phyloP scores from a whole-genome alignment of 2,888 invertebrate genomes.

The Yponomeuta sedellus region DNA sequence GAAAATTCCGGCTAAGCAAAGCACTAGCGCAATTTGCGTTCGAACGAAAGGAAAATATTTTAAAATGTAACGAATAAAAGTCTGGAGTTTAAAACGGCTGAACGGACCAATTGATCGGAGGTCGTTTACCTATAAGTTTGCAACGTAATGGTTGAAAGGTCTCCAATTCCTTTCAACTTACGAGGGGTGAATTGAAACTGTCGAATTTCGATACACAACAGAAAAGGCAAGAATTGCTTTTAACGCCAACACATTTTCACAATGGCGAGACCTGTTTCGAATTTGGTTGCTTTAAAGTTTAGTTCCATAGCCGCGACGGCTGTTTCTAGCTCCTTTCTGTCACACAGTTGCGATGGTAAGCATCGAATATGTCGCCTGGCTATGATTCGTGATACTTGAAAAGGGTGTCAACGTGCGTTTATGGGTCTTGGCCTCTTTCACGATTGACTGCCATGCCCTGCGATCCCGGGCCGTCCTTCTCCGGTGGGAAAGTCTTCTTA shows the following conservation, averaged over 20 bases:
- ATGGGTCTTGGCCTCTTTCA: too few species aligned
- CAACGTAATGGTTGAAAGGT: background rate
- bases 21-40: background rate
- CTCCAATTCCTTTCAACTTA: background rate
- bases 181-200: background rate
- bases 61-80: background rate
- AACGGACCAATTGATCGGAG: background rate
- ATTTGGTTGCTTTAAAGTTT: background rate
- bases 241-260: background rate
- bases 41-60: background rate
- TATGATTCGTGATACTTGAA: too few species aligned
- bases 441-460: too few species aligned
- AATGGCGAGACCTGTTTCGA: background rate
- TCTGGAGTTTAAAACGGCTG: background rate
- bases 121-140: constrained; percentile 1
- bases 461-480: too few species aligned
- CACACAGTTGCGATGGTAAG: too few species aligned
- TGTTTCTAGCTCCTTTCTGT: too few species aligned
- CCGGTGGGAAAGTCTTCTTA: too few species aligned
- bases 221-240: background rate
- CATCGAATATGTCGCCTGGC: too few species aligned
- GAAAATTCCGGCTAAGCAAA: background rate
- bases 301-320: too few species aligned
- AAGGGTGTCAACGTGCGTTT: too few species aligned
- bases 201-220: background rate